phyloP scores from a whole-genome alignment of 2,113 vertebrate species.

The Conger conger region DNA sequence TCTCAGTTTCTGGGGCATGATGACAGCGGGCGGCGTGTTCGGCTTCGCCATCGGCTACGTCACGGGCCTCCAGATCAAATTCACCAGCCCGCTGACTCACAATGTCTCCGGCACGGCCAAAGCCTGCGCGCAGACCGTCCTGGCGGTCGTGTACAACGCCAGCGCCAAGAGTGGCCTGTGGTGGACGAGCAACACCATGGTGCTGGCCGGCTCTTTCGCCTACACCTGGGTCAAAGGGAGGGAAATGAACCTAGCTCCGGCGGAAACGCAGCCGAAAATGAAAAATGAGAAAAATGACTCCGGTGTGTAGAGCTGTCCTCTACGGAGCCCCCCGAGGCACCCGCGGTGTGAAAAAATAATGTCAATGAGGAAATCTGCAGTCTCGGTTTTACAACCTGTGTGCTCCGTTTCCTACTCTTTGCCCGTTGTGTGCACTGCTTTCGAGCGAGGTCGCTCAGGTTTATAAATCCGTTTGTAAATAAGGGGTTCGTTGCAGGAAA shows the following conservation, averaged over 20 bases:
- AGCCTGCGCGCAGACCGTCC: constrained; percentile 88
- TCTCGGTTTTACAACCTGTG: no score
- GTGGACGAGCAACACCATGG: constrained; percentile 96
- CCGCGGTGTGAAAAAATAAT: no score
- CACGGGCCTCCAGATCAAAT: constrained; percentile 92
- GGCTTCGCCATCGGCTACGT: constrained; percentile 95
- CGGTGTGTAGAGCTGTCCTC: no score
- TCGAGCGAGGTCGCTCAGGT: no score
- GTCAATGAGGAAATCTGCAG: no score
- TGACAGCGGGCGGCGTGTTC: constrained; percentile 84
- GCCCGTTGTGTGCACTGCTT: no score
- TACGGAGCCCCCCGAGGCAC: no score
- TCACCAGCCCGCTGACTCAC: constrained; percentile 90
- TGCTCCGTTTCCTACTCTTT: no score
- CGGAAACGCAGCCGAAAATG: no score
- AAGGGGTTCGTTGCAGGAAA: no score
- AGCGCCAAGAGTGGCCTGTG: constrained; percentile 85
- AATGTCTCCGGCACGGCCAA: constrained; percentile 93
- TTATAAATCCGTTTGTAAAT: no score
- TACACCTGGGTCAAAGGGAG: constrained; percentile 91
- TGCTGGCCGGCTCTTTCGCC: constrained; percentile 84
- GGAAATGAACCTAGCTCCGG: constrained; percentile 83
- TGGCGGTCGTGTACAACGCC: constrained; percentile 81
- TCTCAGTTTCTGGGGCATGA: constrained; percentile 85
- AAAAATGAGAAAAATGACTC: no score